Percentiles rank a stretch among this genome's conserved stretches.
Conservation (phyloP, 2,797 vertebrate genomes). For the Clamator glandarius region DNA sequence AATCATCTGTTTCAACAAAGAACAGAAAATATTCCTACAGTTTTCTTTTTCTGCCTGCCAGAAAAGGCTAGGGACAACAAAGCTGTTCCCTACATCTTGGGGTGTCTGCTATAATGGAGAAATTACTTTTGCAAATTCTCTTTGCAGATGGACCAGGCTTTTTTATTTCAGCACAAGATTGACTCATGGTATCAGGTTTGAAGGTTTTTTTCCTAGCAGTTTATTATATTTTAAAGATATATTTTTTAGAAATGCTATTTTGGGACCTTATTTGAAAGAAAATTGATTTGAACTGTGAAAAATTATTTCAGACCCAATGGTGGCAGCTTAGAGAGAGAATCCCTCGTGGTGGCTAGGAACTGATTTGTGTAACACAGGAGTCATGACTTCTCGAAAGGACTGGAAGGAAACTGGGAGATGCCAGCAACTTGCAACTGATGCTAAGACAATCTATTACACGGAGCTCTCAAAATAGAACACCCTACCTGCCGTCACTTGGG, state of each 20-base stretch:
- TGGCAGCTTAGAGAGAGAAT: not conserved
- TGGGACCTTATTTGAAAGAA: not conserved
- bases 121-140: not conserved
- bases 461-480: not conserved
- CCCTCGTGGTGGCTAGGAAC: not conserved
- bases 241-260: not conserved
- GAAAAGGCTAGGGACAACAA: not conserved
- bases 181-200: not conserved
- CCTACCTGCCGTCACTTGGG: not conserved
- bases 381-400: not conserved
- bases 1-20: not conserved
- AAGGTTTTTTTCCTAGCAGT: no score
- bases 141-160: not conserved
- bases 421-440: not conserved
- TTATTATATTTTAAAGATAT: not conserved
- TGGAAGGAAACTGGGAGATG: not conserved
- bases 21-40: not conserved
- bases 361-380: accelerated
- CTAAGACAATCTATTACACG: not conserved
- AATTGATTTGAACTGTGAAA: not conserved
- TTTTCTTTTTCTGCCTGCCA: not conserved
- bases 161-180: not conserved
- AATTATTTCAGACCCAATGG: not conserved
- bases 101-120: not conserved
- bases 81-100: not conserved